Percentiles rank a stretch among this genome's conserved stretches.
phyloP scores from a whole-genome alignment of 1,140 invertebrate species.

The Drosophila quadrilineata region DNA sequence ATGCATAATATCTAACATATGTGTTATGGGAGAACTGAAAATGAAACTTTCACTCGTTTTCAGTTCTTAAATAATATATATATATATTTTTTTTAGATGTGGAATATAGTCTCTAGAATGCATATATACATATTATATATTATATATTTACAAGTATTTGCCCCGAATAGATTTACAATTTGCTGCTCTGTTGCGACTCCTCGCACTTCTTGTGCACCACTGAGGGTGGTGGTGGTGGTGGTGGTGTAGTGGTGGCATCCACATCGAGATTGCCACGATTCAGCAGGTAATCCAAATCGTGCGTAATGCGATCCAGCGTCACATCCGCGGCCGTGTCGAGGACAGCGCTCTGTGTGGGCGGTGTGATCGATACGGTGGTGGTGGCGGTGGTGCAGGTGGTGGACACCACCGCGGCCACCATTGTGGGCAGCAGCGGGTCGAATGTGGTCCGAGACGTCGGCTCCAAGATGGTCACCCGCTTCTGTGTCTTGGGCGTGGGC shows the following conservation, averaged over 20 bases:
- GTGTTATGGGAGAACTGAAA: slow-evolving; percentile 5
- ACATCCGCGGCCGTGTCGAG: slow-evolving; percentile 59
- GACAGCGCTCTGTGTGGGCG: slow-evolving; percentile 35
- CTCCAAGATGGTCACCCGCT: slow-evolving; percentile 78
- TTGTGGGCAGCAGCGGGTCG: slow-evolving; percentile 73
- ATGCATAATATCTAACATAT: too few species aligned
- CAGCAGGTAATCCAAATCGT: slow-evolving; percentile 88
- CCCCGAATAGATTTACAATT: too few species aligned
- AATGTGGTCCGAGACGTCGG: slow-evolving; percentile 70
- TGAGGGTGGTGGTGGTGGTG: slow-evolving; percentile 35
- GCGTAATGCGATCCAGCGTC: slow-evolving; percentile 88
- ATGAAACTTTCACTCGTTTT: too few species aligned
- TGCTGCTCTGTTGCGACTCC: slow-evolving; percentile 33
- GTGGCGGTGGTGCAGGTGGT: slow-evolving; percentile 48
- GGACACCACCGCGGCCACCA: slow-evolving; percentile 64
- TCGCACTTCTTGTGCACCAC: slow-evolving; percentile 40
- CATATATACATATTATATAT: slow-evolving; percentile 4
- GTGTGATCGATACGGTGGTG: slow-evolving; percentile 43
- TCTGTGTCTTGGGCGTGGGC: slow-evolving; percentile 76
- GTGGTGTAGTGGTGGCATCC: slow-evolving; percentile 7
- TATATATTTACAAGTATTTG: background rate
- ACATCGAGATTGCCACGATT: slow-evolving; percentile 80
- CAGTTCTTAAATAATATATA: too few species aligned
- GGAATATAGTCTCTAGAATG: too few species aligned
- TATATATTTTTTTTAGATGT: too few species aligned